These are phyloP conservation scores for Geotria australis DNA, from an alignment of 2,797 vertebrate species.

Conservation along the genomic window DNA sequence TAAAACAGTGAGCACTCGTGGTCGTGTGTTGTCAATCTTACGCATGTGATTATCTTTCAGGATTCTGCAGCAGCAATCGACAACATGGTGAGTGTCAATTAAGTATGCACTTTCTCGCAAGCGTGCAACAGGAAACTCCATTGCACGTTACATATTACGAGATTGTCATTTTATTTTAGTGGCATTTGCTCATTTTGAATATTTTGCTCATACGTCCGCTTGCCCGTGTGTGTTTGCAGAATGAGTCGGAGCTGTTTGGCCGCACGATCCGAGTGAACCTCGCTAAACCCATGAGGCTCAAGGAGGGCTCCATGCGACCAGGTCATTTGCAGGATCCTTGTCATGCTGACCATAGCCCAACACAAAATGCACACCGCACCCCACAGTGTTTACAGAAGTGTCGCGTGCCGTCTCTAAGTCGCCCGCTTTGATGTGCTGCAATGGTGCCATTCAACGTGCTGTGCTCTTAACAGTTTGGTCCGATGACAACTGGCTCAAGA, in stretches of 20 bases:
- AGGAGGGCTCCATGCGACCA: conserved; percentile 77
- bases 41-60: conserved; percentile 9
- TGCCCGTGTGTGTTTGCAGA: conserved; percentile 10
- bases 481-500: conserved; percentile 6
- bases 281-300: conserved; percentile 90
- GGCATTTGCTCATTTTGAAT: fast-evolving
- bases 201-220: background rate
- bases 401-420: too few species aligned
- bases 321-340: conserved; percentile 13
- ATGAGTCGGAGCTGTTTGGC: conserved; percentile 76
- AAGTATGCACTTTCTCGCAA: too few species aligned
- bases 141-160: background rate
- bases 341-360: too few species aligned
- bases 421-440: too few species aligned
- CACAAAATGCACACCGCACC: too few species aligned
- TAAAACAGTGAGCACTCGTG: too few species aligned
- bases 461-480: too few species aligned
- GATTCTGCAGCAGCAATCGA: conserved; percentile 91
- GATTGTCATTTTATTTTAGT: background rate
- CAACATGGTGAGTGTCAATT: conserved; percentile 43
- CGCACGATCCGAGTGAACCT: conserved; percentile 80
- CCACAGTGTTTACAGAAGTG: too few species aligned
- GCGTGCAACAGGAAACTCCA: too few species aligned
- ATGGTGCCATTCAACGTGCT: too few species aligned
- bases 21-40: too few species aligned